A percentile compares a stretch with the other conserved stretches of the same genome.
These are phyloP conservation scores for Sarcoramphus papa DNA, from an alignment of 2,797 vertebrate species.

Conservation along the genomic window DNA sequence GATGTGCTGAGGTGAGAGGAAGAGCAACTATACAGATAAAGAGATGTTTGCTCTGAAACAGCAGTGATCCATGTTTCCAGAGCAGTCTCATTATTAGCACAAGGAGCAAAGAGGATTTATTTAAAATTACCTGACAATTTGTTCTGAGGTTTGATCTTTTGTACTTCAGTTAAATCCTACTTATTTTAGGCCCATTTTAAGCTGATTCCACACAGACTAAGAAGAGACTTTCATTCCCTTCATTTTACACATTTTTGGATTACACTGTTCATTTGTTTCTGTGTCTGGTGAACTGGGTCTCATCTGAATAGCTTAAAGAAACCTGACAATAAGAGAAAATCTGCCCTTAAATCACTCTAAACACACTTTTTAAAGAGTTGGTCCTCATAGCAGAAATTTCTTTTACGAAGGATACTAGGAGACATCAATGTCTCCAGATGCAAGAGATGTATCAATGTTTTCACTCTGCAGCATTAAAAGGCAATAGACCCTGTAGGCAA, in stretches of 20 bases:
- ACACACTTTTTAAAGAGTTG: not conserved
- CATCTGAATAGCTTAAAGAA: not conserved
- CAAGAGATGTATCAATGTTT: not conserved
- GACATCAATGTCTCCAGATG: not conserved
- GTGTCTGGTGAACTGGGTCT: not conserved
- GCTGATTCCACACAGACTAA: not conserved
- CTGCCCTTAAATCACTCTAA: not conserved
- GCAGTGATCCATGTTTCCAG: not conserved
- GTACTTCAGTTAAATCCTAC: slow-evolving; percentile 4
- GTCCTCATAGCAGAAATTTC: not conserved
- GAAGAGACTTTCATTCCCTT: not conserved
- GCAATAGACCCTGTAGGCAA: not conserved
- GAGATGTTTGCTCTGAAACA: not conserved
- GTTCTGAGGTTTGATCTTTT: slow-evolving; percentile 5
- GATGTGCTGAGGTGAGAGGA: not conserved
- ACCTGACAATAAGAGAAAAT: not conserved
- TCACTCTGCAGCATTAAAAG: not conserved
- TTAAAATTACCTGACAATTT: slow-evolving; percentile 26
- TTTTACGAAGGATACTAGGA: not conserved
- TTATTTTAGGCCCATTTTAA: not conserved
- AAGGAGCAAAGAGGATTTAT: slow-evolving; percentile 8
- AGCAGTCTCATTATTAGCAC: not conserved
- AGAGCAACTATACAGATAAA: not conserved
- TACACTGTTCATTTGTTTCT: not conserved
- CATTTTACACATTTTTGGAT: not conserved